These are phyloP conservation scores for Chitala chitala DNA, from an alignment of 2,113 vertebrate species.

Conservation along the genomic window DNA sequence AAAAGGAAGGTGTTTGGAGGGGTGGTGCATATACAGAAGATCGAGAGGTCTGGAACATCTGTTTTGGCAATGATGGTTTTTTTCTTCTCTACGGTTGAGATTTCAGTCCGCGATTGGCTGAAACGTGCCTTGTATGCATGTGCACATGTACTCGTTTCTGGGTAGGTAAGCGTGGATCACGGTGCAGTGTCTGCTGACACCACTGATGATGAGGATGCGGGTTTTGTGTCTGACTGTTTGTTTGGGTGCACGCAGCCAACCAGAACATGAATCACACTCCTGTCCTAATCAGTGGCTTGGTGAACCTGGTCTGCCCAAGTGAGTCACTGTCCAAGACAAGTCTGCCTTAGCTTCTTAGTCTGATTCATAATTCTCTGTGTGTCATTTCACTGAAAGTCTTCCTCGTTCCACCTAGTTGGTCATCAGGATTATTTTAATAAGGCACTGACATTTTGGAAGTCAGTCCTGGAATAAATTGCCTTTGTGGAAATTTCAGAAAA, in stretches of 20 bases:
- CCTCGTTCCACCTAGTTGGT: too few species aligned
- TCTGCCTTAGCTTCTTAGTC: background rate
- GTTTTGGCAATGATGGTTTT: background rate
- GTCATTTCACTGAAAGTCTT: too few species aligned
- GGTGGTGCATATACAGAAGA: background rate
- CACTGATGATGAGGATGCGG: too few species aligned
- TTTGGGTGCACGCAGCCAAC: background rate
- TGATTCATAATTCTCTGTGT: slow-evolving; percentile 4
- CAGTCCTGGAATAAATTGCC: too few species aligned
- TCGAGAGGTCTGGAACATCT: background rate
- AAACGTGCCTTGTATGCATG: background rate
- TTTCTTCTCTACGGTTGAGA: background rate
- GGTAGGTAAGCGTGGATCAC: too few species aligned
- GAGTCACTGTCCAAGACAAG: background rate
- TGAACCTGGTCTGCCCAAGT: background rate
- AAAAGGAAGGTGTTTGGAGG: background rate
- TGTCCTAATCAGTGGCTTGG: background rate
- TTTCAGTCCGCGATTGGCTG: background rate
- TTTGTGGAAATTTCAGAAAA: too few species aligned
- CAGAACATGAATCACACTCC: slow-evolving; percentile 1
- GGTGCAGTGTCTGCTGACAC: too few species aligned
- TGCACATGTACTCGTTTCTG: background rate
- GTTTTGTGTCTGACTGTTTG: background rate
- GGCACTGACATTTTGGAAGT: too few species aligned
- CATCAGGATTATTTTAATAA: too few species aligned